Evolutionary conservation across 2,113 vertebrate species (phyloP).

Genomic region (Menidia beryllina): DNA sequence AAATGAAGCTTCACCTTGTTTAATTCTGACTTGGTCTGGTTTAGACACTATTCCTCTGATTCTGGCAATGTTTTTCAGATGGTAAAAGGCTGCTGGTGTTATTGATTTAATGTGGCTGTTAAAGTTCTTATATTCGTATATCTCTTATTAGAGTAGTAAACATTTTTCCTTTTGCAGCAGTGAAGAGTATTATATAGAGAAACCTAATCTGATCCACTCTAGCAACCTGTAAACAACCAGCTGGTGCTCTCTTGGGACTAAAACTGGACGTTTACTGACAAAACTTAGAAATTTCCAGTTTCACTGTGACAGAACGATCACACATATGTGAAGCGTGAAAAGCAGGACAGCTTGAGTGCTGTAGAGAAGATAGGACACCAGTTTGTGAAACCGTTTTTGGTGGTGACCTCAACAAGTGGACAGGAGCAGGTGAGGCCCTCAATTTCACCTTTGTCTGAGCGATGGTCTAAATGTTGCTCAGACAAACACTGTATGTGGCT

Average conservation of each 20-base stretch:
- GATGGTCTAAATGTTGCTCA: constrained; percentile 27
- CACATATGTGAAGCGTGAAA: neutral
- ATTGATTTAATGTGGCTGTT: no score
- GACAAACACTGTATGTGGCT: constrained; percentile 43
- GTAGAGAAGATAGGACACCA: neutral
- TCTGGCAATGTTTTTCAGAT: no score
- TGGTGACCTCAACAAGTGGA: constrained; percentile 8
- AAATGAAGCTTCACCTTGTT: no score
- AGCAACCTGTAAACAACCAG: constrained; percentile 29
- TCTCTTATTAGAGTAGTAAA: no score
- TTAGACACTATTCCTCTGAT: no score
- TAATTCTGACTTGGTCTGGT: no score
- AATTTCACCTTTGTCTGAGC: constrained; percentile 20
- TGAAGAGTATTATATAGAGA: neutral
- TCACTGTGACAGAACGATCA: neutral
- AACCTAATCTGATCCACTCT: constrained; percentile 16
- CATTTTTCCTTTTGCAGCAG: neutral
- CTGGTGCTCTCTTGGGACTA: constrained; percentile 10
- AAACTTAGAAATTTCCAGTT: constrained; percentile 14
- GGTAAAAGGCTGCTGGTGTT: no score
- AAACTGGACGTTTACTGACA: constrained; percentile 25
- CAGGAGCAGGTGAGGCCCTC: constrained; percentile 1
- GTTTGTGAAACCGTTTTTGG: neutral
- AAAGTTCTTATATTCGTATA: no score
- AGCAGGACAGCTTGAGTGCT: neutral